These are phyloP conservation scores for Mesembrinibis cayennensis DNA, from an alignment of 2,113 vertebrate species.

Conservation along the genomic window DNA sequence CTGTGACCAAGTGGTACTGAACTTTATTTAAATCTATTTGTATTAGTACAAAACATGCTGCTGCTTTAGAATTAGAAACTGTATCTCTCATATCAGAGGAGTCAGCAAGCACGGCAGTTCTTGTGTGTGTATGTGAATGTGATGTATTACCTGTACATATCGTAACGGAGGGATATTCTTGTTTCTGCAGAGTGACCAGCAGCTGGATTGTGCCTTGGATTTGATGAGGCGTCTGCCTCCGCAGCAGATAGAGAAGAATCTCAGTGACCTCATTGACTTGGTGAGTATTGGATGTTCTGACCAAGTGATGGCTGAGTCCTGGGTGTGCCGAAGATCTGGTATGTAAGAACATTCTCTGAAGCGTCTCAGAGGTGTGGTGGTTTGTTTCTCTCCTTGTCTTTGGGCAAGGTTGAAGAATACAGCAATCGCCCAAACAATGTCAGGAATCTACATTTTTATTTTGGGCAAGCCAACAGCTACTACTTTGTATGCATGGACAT, in stretches of 20 bases:
- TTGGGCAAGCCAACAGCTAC: neutral
- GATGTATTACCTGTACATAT: neutral
- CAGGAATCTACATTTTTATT: neutral
- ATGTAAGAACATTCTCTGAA: neutral
- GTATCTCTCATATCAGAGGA: fast-evolving
- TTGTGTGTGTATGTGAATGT: too few relatives aligned
- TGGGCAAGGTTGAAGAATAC: neutral
- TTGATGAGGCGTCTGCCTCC: slow-evolving; percentile 99
- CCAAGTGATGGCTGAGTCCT: neutral
- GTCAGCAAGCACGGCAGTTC: neutral
- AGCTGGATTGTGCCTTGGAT: slow-evolving; percentile 99
- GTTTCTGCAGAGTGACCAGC: slow-evolving; percentile 88
- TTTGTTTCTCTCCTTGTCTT: neutral
- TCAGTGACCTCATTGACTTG: slow-evolving; percentile 99
- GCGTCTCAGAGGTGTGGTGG: neutral
- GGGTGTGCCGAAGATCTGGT: neutral
- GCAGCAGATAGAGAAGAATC: slow-evolving; percentile 99
- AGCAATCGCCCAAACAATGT: neutral
- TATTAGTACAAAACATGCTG: neutral
- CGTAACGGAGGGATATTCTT: neutral
- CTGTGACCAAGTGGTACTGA: fast-evolving
- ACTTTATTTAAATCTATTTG: neutral
- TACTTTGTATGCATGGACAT: neutral
- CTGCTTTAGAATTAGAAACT: neutral
- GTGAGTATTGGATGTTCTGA: slow-evolving; percentile 69